Conservation (phyloP, 2,797 vertebrate species). For the Chelidonichthys spinosus region DNA sequence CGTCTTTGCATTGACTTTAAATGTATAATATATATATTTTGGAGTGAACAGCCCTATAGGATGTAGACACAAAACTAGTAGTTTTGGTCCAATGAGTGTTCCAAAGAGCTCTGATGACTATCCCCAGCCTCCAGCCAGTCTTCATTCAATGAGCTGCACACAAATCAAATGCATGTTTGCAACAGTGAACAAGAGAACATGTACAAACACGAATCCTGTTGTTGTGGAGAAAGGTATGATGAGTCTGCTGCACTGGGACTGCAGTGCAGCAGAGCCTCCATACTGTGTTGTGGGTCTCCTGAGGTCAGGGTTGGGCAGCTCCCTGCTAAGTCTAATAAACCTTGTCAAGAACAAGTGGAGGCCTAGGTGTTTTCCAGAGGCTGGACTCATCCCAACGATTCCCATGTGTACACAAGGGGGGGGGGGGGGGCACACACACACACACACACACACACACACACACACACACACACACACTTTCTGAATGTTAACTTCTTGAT, state of each 20-base stretch:
- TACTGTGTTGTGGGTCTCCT: constrained; percentile 3
- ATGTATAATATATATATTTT: too few species aligned
- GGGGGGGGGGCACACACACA: neutral
- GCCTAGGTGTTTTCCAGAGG: constrained; percentile 11
- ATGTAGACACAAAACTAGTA: too few species aligned
- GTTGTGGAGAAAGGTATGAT: neutral
- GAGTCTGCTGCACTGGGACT: constrained; percentile 24
- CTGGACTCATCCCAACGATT: constrained; percentile 6
- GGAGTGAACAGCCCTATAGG: too few species aligned
- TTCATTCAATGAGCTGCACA: constrained; percentile 19
- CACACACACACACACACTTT: neutral
- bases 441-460: neutral
- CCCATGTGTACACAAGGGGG: constrained; percentile 11
- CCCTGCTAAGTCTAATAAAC: constrained; percentile 29
- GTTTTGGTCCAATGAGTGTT: too few species aligned
- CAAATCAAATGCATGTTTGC: neutral
- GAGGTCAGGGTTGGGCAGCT: constrained; percentile 12
- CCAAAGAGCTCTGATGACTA: neutral
- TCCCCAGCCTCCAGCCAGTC: constrained; percentile 32
- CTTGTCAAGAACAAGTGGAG: neutral
- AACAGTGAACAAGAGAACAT: constrained; percentile 21
- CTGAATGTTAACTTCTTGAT: constrained; percentile 33
- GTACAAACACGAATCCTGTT: constrained; percentile 31
- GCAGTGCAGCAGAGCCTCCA: neutral
- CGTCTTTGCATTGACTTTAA: too few species aligned